Base-by-base conservation (phyloP, 2,113 vertebrate species). In the Panurus biarmicus region DNA sequence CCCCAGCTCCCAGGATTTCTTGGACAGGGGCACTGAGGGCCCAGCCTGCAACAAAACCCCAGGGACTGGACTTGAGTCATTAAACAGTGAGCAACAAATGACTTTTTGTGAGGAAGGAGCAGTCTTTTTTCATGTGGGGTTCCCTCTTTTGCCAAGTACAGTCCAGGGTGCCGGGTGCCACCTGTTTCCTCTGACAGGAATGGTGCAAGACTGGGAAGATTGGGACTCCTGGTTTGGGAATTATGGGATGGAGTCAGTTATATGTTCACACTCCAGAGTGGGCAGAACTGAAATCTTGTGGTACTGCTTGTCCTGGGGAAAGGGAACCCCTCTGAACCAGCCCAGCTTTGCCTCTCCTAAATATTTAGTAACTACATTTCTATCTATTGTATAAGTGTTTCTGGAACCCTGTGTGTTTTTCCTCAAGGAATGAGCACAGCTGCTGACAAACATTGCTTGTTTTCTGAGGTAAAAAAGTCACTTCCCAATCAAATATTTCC, bases 391-490 rank as follows among this genome's bases (percentile, higher is more conserved):
- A 15, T 38, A 50, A 57, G 23, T 65, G 36, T 89, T 94, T 90
- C 83, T 95, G 57, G 91, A 80, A 38, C 60, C 61, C 53, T 28
- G 19, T 67, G 51, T 66, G 54, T 14, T 75, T 82, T 66, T 53
- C 18, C 28, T 83, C 13, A 15, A 89, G 85, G 65, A 74, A 51
- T 3, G 2, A 66, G 15, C 12, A 13, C 45, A 91, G 89, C 86
- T 94, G 78, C 85, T 94, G 61, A 79, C 78, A 89, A 64, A 92
- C 83, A 81, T 7, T 38, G 26, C 35, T 67, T 93, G 62, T 74
- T 82, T 93, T 92, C 85, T 91, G 74, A 85, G 91, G 69, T 36
- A 85, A 64, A 92, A 95, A 90, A 91, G 83, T 67, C 44, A 69
- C 47, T 96, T 77, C 75, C 76, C 50, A 86, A 69, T 83, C 57